Base-by-base conservation (phyloP, 1,140 invertebrate species). In the Drosophila pallidifrons region DNA sequence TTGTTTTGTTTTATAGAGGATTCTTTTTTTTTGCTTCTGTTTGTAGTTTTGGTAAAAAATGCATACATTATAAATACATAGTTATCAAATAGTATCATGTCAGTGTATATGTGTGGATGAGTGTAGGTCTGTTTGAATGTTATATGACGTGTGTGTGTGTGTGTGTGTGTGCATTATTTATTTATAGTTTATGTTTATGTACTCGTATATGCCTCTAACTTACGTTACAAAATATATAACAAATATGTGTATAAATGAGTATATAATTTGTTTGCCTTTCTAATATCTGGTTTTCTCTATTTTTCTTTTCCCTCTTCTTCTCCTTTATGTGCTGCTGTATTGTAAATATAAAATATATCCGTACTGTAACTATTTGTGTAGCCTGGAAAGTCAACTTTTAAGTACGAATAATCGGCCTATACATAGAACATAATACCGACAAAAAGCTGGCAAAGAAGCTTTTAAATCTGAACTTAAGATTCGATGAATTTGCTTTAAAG, bases 21-120 rank as follows among this genome's bases (percentile, higher is more conserved):
- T 61, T 65, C 10, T 68, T 43, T 66, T 43, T 66, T 55, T 60
- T 54, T 61, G 51, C 38, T 68, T 10, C 74, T 65, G 46, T 66
- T 66, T 75, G 25, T 54, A 79, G 64, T 86, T 25, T 88, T 78
- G 74, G 83, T 89, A 90, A 90, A 90, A 90, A 90, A 82, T 87
- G 77, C 87, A 91, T 91, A 90, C 87, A 86, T 87, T 82, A 90
- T 91, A 90, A 90, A 90, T 90, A 90, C 82, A 90, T 90, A 90
- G 87, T 91, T 90, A 91, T 90, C 87, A 90, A 90, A 91, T 89
- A 88, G 83, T 80, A 75, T 82, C 73, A 71, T 73, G 13, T 46
- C 35, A 46, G 59, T 80, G 11, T 75, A 5, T 75, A 5, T 73
- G 20, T 67, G n/a, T 72, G 43, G 51, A 58, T 74, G 52, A 64